A percentile compares a stretch with the other conserved stretches of the same genome.
Conservation (phyloP, 2,888 invertebrate species). For the Orchesellides sinensis region DNA sequence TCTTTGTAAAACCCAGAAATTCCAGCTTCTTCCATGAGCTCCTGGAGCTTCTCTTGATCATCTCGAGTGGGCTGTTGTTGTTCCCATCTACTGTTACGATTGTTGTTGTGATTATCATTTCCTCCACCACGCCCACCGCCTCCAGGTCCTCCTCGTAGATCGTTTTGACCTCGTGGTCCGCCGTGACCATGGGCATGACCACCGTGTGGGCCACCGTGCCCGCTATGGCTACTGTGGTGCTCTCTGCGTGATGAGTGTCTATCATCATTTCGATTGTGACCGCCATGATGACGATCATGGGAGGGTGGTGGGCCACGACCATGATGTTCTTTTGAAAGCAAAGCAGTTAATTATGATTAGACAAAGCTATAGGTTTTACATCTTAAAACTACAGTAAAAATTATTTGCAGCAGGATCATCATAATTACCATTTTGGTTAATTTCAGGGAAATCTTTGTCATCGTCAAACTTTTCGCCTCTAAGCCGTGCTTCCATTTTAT, state of each 20-base stretch:
- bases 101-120: slow-evolving; percentile 9
- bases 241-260: slow-evolving; percentile 25
- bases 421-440: slow-evolving; percentile 57
- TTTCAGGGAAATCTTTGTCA: slow-evolving; percentile 47
- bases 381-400: too few relatives aligned
- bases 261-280: slow-evolving; percentile 40
- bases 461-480: slow-evolving; percentile 66
- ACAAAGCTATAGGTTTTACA: not conserved
- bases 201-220: too few relatives aligned
- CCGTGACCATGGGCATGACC: slow-evolving; percentile 22
- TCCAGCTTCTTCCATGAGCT: slow-evolving; percentile 74
- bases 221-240: slow-evolving; percentile 35
- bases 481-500: slow-evolving; percentile 66
- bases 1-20: slow-evolving; percentile 73
- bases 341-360: not conserved
- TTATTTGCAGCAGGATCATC: too few relatives aligned
- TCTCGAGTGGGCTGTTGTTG: slow-evolving; percentile 69
- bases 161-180: too few relatives aligned
- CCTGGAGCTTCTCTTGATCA: slow-evolving; percentile 74
- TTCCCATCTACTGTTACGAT: slow-evolving; percentile 66
- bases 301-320: slow-evolving; percentile 32
- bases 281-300: slow-evolving; percentile 35
- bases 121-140: slow-evolving; percentile 2
- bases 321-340: slow-evolving; percentile 43
- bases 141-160: slow-evolving; percentile 21